phyloP scores from a whole-genome alignment of 2,888 invertebrate genomes.

The Zaprionus obscuricornis region DNA sequence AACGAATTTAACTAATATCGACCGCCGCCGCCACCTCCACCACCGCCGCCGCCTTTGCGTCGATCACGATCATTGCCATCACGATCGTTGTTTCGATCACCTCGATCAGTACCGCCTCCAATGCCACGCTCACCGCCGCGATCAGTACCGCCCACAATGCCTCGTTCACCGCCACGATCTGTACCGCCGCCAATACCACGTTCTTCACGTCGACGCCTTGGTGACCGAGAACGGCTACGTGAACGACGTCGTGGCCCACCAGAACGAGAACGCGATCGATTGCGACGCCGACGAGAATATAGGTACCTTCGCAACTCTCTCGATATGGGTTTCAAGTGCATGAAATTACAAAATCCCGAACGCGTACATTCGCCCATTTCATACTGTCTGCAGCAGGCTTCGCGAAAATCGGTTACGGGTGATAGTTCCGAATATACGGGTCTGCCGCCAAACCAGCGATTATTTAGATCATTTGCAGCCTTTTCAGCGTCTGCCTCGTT shows the following conservation, averaged over 20 bases:
- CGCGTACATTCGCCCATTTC: constrained; percentile 99
- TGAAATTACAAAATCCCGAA: constrained; percentile 99
- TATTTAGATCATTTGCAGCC: constrained; percentile 98
- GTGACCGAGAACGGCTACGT: constrained; percentile 79
- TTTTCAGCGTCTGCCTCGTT: constrained; percentile 99
- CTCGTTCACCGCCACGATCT: constrained; percentile 60
- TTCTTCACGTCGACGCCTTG: constrained; percentile 62
- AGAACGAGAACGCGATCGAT: constrained; percentile 81
- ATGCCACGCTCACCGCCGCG: constrained; percentile 62
- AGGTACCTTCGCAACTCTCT: constrained; percentile 94
- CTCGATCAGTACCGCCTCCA: constrained; percentile 54
- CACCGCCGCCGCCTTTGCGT: constrained; percentile 64
- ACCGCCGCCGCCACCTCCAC: constrained; percentile 43
- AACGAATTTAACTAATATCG: constrained; percentile 54
- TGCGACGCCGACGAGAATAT: constrained; percentile 88
- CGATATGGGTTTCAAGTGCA: constrained; percentile 99
- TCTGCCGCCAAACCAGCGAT: constrained; percentile 99
- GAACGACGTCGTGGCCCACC: constrained; percentile 79
- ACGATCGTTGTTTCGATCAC: constrained; percentile 50
- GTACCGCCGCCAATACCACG: constrained; percentile 63
- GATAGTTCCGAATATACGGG: constrained; percentile 99
- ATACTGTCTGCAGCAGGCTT: constrained; percentile 99
- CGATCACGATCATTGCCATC: constrained; percentile 60
- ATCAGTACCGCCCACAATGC: constrained; percentile 58
- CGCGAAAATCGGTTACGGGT: constrained; percentile 99